Evolutionary conservation across 2,888 invertebrate genomes (phyloP).

Genomic region (Drosophila prostipennis): DNA sequence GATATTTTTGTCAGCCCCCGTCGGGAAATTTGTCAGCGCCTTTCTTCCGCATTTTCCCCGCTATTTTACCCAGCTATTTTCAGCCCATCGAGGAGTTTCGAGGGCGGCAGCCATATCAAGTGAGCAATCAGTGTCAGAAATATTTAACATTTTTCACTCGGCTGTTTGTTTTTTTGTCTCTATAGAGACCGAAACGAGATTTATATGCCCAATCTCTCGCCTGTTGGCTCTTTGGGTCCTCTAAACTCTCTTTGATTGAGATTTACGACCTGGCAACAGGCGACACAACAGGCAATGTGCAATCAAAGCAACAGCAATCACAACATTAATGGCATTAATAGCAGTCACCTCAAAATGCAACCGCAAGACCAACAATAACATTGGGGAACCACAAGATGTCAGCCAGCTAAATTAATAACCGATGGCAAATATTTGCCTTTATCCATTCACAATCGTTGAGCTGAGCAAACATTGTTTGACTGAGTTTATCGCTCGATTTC

Average conservation of each 20-base stretch:
- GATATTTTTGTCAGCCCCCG: slow-evolving; percentile 36
- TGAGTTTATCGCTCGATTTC: slow-evolving; percentile 4
- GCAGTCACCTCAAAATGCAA: slow-evolving; percentile 27
- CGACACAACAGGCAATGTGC: slow-evolving; percentile 8
- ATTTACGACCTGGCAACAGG: slow-evolving; percentile 53
- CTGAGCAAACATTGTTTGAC: slow-evolving; percentile 8
- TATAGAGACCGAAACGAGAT: slow-evolving; percentile 38
- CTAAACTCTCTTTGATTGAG: slow-evolving; percentile 45
- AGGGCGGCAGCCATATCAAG: slow-evolving; percentile 13
- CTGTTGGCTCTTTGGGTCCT: slow-evolving; percentile 4
- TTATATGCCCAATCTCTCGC: slow-evolving; percentile 46
- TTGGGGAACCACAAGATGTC: slow-evolving; percentile 24
- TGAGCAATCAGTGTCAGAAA: slow-evolving; percentile 63
- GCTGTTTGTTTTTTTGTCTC: slow-evolving; percentile 13
- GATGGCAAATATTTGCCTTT: slow-evolving; percentile 32
- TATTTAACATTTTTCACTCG: slow-evolving; percentile 57
- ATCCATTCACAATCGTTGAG: not conserved
- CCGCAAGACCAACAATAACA: slow-evolving; percentile 35
- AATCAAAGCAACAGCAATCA: slow-evolving; percentile 29
- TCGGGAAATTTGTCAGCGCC: slow-evolving; percentile 40
- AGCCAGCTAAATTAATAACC: slow-evolving; percentile 32
- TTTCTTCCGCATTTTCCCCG: not conserved
- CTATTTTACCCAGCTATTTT: slow-evolving; percentile 16
- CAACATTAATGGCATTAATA: slow-evolving; percentile 14
- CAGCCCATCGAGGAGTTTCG: not conserved